Base-by-base conservation (phyloP, 2,888 invertebrate genomes). In the Pachydiplax longipennis region DNA sequence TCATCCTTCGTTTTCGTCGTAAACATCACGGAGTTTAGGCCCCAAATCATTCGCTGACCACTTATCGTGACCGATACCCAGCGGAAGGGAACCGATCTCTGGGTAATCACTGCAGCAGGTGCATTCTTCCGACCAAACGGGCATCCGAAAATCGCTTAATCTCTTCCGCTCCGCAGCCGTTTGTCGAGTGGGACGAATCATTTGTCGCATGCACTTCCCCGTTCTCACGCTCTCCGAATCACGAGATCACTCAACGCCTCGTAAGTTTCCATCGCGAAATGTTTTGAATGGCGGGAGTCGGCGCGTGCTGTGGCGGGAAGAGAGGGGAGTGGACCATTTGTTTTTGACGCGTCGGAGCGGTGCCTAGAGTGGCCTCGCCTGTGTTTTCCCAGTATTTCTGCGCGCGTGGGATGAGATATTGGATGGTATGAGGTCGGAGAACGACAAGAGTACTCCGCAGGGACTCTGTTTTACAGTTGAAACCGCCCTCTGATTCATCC, bases 101-200 rank as follows among this genome's bases (percentile, higher is more conserved):
- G 12, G 25, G 53, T 53, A 53, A 53, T 53, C 53, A 53, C 53
- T 53, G 53, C 53, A 18, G 73, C 73, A 73, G 58, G 87, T 87
- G 87, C 87, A 65, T 65, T 61, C 87, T 35, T 87, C 87, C 35
- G 31, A 37, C 31, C 13, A 18, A 15, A 18, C 83, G 65, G 65
- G 10, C 65, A 25, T 65, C 83, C 61, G 61, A 87, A 87, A 87
- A 87, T 87, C 87, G 37, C 87, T 87, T 87, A 61, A 87, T 87
- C 83, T 83, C 83, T 4, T 58, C 48, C 83, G 18, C 83, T 40
- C 82, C 48, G 3, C 18, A 58, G 83, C 53, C 31, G 83, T 87
- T 87, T 87, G 87, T 61, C 61, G 31, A 31, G 53, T 35, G 83
- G 83, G 58, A 37, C 61, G 61, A 61, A 61, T 61, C 87, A 61